Conservation (phyloP, 2,113 vertebrate genomes). For the Muntiacus muntjak region DNA sequence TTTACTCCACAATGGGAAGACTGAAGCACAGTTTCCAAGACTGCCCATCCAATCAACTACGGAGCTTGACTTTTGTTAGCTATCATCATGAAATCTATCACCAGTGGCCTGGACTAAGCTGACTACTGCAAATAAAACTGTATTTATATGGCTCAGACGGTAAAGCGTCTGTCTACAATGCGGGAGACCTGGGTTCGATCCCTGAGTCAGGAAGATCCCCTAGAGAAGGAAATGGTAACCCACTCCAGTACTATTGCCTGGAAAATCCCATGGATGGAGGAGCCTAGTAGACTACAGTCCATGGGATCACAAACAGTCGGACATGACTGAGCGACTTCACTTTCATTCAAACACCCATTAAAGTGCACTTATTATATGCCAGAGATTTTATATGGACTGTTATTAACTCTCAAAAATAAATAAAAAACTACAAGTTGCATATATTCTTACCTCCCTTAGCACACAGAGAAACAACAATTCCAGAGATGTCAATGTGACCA, state of each 20-base stretch:
- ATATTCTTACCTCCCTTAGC: background rate
- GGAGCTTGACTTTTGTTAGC: background rate
- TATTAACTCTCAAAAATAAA: slow-evolving; percentile 21
- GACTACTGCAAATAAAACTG: background rate
- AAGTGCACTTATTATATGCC: background rate
- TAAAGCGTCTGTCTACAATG: background rate
- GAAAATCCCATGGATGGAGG: background rate
- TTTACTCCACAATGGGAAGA: background rate
- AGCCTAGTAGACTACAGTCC: background rate
- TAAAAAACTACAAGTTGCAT: background rate
- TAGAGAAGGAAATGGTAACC: background rate
- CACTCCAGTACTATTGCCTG: background rate
- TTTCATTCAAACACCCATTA: background rate
- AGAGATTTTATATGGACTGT: background rate
- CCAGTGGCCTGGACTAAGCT: background rate
- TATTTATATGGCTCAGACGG: background rate
- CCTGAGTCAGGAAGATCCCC: background rate
- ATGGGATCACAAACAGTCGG: background rate
- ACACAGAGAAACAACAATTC: background rate
- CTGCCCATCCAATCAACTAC: background rate
- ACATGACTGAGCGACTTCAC: background rate
- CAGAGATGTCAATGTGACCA: background rate
- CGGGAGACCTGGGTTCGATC: background rate
- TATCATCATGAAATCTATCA: background rate
- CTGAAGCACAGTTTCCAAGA: background rate